Percentiles rank a stretch among this genome's conserved stretches.
Evolutionary conservation across 23 tunicate genomes (phyloP).

Genomic region (Clavelina lepadiformis): DNA sequence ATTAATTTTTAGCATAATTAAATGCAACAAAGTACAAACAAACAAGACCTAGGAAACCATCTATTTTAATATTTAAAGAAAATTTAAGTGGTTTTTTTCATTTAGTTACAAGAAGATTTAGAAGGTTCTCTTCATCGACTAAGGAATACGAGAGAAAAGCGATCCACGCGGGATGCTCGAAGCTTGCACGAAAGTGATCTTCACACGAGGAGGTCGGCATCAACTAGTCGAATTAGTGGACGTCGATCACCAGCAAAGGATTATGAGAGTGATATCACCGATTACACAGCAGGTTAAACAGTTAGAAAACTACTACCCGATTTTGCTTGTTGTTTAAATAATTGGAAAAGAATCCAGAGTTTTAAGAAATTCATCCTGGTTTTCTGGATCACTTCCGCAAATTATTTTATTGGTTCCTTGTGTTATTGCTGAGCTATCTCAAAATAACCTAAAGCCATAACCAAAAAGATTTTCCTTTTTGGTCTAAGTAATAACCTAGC

Average conservation of each 20-base stretch:
- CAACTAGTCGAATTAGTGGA: slow-evolving; percentile 16
- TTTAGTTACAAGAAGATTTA: slow-evolving; percentile 73
- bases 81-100: not conserved
- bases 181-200: slow-evolving; percentile 68
- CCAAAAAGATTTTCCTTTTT: too few relatives aligned
- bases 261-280: slow-evolving; percentile 29
- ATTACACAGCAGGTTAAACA: slow-evolving; percentile 1
- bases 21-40: not conserved
- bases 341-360: too few relatives aligned
- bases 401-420: too few relatives aligned
- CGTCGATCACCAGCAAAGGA: slow-evolving; percentile 9
- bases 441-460: too few relatives aligned
- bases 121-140: slow-evolving; percentile 74
- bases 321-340: too few relatives aligned
- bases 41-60: too few relatives aligned
- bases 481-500: too few relatives aligned
- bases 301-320: too few relatives aligned
- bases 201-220: slow-evolving; percentile 30
- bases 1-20: not conserved
- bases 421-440: too few relatives aligned
- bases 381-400: too few relatives aligned
- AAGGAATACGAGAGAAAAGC: slow-evolving; percentile 47
- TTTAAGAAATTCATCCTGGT: too few relatives aligned
- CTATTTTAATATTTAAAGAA: too few relatives aligned
- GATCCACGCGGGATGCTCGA: slow-evolving; percentile 31